A percentile compares a stretch with the other conserved stretches of the same genome.
Evolutionary conservation across 2,888 invertebrate genomes (phyloP).

Genomic region (Apodemia hepburni): DNA sequence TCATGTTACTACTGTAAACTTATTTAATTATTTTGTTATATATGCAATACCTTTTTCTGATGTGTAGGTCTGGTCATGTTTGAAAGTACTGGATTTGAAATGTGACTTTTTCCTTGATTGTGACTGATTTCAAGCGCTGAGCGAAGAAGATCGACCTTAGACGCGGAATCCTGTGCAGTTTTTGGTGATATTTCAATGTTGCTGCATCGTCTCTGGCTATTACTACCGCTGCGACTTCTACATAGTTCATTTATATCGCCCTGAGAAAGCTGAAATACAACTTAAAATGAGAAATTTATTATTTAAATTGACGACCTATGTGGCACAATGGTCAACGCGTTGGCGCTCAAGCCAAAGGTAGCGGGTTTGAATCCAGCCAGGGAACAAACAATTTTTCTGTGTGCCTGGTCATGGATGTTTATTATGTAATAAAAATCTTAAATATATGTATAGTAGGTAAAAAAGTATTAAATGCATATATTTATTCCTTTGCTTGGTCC

Average conservation of each 20-base stretch:
- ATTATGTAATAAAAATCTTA: too few species aligned
- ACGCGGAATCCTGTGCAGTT: slow-evolving; percentile 68
- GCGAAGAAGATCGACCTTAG: slow-evolving; percentile 84
- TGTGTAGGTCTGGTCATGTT: slow-evolving; percentile 50
- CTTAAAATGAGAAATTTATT: neutral
- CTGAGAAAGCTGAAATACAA: slow-evolving; percentile 64
- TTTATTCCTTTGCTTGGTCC: too few species aligned
- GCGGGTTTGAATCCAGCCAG: too few species aligned
- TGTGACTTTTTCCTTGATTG: slow-evolving; percentile 74
- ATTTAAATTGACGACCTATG: too few species aligned
- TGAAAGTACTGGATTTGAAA: slow-evolving; percentile 80
- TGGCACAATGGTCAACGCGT: too few species aligned
- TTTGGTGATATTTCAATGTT: slow-evolving; percentile 73
- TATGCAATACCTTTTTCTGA: slow-evolving; percentile 55
- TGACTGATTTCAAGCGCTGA: slow-evolving; percentile 86
- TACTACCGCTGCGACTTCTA: slow-evolving; percentile 71
- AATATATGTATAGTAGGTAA: too few species aligned
- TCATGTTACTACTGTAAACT: too few species aligned
- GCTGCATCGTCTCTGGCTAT: slow-evolving; percentile 77
- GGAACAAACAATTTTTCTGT: too few species aligned
- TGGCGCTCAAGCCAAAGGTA: too few species aligned
- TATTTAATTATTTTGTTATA: too few species aligned
- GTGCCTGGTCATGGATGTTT: too few species aligned
- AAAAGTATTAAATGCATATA: too few species aligned
- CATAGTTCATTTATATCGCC: slow-evolving; percentile 74